Base-by-base conservation (phyloP, 2,888 invertebrate genomes). In the Capitulum mitella region DNA sequence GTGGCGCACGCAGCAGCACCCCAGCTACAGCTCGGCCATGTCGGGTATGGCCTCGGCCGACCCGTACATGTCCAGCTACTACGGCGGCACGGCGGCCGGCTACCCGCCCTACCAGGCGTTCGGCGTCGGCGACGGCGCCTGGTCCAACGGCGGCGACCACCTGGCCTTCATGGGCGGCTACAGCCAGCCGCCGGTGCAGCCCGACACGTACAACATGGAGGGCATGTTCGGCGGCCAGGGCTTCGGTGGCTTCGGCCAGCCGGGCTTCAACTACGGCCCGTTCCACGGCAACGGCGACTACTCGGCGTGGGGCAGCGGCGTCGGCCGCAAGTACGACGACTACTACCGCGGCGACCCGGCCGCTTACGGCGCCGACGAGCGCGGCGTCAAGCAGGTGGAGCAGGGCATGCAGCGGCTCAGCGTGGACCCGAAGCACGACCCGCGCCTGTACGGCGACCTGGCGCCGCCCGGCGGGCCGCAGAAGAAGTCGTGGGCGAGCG, bases 91-190 rank as follows among this genome's bases (percentile, higher is more conserved):
- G 43, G 89, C 90, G 81, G 94, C 37, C 40, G 79, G 58, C 26
- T 48, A 78, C 70, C 58, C 94, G 89, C 94, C 94, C 86, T 94
- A 94, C 89, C 93, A 95, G 87, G 92, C 93, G 84, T 95, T 95
- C 88, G 94, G 94, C 87, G 93, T 93, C 85, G 93, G 93, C 85
- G 95, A 95, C 88, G 92, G 92, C 85, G 92, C 94, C 83, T 95
- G 94, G 94, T 94, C 94, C 84, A 94, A 93, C 89, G 93, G 93
- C 84, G 92, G 93, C 85, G 70, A 70, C 92, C 92, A 88, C 91
- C 92, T 87, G 89, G 83, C 78, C 83, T 83, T 78, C 82, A 83
- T 82, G 84, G 91, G 85, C 93, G 92, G 93, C 94, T 88, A 91
- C 92, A 82, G 92, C 92, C 87, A 91, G 92, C 85, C 91, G 43